These are phyloP conservation scores for Apteryx mantelli DNA, from an alignment of 2,113 vertebrate species.

Conservation along the genomic window DNA sequence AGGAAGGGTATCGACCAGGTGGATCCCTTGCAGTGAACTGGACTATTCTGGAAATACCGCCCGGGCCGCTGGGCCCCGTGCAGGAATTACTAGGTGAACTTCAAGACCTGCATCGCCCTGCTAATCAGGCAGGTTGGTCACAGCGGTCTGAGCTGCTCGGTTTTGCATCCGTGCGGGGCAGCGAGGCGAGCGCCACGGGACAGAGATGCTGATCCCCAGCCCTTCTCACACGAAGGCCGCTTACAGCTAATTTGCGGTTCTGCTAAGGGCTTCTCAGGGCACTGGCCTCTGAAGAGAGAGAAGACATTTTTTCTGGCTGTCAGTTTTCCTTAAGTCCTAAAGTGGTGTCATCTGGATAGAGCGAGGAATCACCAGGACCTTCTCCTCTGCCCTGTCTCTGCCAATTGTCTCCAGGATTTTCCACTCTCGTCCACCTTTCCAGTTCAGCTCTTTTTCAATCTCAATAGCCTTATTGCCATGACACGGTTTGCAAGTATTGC, in stretches of 20 bases:
- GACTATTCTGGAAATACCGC: accelerated
- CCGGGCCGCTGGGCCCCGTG: neutral
- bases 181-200: neutral
- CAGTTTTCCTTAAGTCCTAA: neutral
- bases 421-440: slow-evolving; percentile 12
- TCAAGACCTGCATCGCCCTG: neutral
- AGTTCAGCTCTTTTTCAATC: slow-evolving; percentile 52
- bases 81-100: neutral
- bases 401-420: slow-evolving; percentile 38
- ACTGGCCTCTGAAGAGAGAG: neutral
- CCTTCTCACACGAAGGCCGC: neutral
- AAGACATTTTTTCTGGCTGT: neutral
- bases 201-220: neutral
- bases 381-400: slow-evolving; percentile 29
- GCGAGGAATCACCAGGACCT: neutral
- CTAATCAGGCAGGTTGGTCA: neutral
- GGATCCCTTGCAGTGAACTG: neutral
- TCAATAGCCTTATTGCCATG: slow-evolving; percentile 44
- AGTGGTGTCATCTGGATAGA: neutral
- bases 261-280: neutral
- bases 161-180: neutral
- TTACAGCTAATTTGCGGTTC: neutral
- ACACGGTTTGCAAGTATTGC: slow-evolving; percentile 50
- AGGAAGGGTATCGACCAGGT: neutral
- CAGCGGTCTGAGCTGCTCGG: neutral